These are phyloP conservation scores for Scopus umbretta DNA, from an alignment of 2,113 vertebrate genomes.

Conservation along the genomic window DNA sequence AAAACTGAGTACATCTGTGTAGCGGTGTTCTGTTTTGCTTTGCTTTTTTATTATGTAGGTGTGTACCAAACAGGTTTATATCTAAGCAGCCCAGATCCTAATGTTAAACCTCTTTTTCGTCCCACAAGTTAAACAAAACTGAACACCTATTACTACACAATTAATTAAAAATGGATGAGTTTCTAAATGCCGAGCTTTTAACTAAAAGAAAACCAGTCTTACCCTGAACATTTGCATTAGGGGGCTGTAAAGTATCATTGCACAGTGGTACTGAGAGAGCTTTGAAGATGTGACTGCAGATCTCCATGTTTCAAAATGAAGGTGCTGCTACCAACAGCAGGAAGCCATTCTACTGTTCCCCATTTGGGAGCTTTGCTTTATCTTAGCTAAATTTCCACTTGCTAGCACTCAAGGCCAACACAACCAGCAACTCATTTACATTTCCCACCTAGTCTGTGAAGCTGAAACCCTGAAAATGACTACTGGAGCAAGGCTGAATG, in stretches of 20 bases:
- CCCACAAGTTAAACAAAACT: neutral
- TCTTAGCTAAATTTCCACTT: neutral
- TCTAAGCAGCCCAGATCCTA: neutral
- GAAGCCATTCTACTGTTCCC: neutral
- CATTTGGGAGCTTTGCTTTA: neutral
- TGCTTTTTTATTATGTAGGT: neutral
- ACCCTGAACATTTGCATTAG: neutral
- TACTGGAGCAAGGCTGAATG: neutral
- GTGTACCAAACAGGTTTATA: neutral
- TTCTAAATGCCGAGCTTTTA: neutral
- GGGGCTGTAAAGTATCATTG: neutral
- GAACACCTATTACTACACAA: neutral
- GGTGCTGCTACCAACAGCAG: neutral
- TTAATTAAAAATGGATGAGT: neutral
- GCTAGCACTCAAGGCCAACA: neutral
- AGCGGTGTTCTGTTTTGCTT: neutral
- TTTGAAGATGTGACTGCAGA: neutral
- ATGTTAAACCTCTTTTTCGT: neutral
- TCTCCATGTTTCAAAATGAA: neutral
- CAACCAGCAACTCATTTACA: neutral
- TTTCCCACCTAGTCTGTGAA: neutral
- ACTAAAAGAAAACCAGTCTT: neutral
- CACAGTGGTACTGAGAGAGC: neutral
- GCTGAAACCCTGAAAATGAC: neutral
- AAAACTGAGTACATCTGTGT: accelerated